Conservation (phyloP, 1,140 invertebrate species). For the Drosophila dunni region DNA sequence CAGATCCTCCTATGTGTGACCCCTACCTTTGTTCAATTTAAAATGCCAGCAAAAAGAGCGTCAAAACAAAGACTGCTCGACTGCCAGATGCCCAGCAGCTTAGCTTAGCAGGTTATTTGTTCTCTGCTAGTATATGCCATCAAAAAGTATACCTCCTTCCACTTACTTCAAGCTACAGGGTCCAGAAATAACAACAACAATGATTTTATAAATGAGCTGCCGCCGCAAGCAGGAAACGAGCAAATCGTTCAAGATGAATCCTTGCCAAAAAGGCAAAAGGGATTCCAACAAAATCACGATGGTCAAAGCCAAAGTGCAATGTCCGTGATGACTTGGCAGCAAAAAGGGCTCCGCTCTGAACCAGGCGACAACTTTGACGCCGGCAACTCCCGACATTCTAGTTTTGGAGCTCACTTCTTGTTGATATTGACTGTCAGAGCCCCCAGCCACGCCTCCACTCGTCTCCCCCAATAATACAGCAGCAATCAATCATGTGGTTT, state of each 20-base stretch:
- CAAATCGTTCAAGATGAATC: constrained; percentile 63
- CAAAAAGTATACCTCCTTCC: not conserved
- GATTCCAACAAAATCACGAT: constrained; percentile 55
- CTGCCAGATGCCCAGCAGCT: not conserved
- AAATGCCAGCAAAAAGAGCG: constrained; percentile 61
- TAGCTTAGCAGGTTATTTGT: not conserved
- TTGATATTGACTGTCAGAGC: constrained; percentile 59
- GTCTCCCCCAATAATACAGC: constrained; percentile 27
- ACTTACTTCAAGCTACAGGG: constrained; percentile 11
- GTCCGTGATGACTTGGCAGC: constrained; percentile 77
- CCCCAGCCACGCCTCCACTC: constrained; percentile 2
- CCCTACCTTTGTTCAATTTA: constrained; percentile 69
- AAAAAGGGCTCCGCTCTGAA: constrained; percentile 43
- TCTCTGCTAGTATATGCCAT: not conserved
- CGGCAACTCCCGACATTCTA: constrained; percentile 33
- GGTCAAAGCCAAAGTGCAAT: constrained; percentile 83
- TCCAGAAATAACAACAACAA: constrained; percentile 16
- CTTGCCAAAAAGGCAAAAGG: constrained; percentile 50
- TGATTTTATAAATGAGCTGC: constrained; percentile 77
- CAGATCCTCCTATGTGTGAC: constrained; percentile 58
- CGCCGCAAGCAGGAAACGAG: constrained; percentile 60
- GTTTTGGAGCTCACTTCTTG: constrained; percentile 52
- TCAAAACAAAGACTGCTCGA: not conserved
- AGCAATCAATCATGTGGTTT: constrained; percentile 83
- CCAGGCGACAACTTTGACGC: constrained; percentile 72